These are phyloP conservation scores for Antheraea mylitta DNA, from an alignment of 1,140 invertebrate genomes.

Conservation along the genomic window DNA sequence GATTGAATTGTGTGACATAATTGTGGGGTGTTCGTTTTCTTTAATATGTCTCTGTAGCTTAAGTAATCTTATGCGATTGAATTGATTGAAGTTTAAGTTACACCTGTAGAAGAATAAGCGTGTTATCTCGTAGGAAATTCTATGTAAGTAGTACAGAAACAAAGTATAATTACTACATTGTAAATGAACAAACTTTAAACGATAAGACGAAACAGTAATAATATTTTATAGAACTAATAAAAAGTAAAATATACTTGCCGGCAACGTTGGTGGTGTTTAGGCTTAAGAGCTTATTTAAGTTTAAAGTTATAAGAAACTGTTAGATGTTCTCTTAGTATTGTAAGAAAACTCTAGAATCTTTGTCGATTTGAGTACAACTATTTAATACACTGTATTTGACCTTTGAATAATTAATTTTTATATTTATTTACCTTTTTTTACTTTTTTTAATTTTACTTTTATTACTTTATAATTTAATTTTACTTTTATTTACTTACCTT, in stretches of 20 bases:
- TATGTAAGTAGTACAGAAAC: background rate
- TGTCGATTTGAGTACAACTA: slow-evolving; percentile 7
- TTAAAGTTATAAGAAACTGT: slow-evolving; percentile 37
- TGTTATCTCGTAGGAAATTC: background rate
- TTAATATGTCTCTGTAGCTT: too few relatives aligned
- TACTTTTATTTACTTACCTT: too few relatives aligned
- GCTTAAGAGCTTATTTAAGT: background rate
- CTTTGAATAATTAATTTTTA: too few relatives aligned
- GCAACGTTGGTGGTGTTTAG: slow-evolving; percentile 23
- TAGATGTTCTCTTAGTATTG: slow-evolving; percentile 31
- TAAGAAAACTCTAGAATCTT: slow-evolving; percentile 19
- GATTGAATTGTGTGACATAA: too few relatives aligned
- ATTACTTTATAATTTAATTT: too few relatives aligned
- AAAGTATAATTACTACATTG: background rate
- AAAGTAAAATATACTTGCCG: slow-evolving; percentile 39
- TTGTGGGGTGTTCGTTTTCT: too few relatives aligned
- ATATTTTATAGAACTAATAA: slow-evolving; percentile 24
- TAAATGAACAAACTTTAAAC: slow-evolving; percentile 2
- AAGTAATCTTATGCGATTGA: too few relatives aligned
- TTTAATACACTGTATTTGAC: slow-evolving; percentile 14
- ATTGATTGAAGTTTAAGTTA: too few relatives aligned
- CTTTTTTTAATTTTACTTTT: too few relatives aligned
- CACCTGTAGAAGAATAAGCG: background rate
- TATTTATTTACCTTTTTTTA: too few relatives aligned
- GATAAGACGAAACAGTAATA: slow-evolving; percentile 34